phyloP scores from a whole-genome alignment of 1,140 invertebrate species.

The Laupala kohalensis region DNA sequence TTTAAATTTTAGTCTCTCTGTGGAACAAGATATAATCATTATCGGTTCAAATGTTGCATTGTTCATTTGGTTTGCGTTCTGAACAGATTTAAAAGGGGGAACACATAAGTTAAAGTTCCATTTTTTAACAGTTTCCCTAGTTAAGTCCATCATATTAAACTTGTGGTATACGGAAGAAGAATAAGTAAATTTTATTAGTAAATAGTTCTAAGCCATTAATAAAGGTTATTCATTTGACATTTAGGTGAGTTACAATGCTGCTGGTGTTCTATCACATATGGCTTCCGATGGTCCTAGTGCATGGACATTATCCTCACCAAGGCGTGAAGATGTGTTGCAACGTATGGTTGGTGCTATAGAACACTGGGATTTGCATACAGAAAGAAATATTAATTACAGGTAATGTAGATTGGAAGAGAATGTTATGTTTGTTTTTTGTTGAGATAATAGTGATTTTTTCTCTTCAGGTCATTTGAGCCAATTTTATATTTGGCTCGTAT shows the following conservation, averaged over 20 bases:
- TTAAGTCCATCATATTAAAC: no score
- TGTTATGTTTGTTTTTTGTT: not conserved
- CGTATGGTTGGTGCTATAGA: slow-evolving; percentile 70
- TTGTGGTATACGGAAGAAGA: no score
- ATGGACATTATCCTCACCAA: slow-evolving; percentile 63
- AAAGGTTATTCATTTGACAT: no score
- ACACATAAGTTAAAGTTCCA: no score
- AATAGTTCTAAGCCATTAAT: not conserved
- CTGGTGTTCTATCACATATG: slow-evolving; percentile 89
- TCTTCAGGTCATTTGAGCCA: slow-evolving; percentile 67
- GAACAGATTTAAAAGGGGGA: no score
- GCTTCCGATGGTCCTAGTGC: slow-evolving; percentile 76
- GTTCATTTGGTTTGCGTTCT: no score
- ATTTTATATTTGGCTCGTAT: slow-evolving; percentile 68
- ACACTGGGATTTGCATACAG: slow-evolving; percentile 72
- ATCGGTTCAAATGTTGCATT: no score
- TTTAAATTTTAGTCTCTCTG: no score
- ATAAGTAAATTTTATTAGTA: no score
- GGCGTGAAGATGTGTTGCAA: slow-evolving; percentile 56
- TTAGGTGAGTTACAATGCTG: slow-evolving; percentile 92
- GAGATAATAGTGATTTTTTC: no score
- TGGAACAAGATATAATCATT: no score
- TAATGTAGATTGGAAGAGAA: slow-evolving; percentile 19
- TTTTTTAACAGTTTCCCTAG: no score
- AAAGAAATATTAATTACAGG: slow-evolving; percentile 93